phyloP scores from a whole-genome alignment of 2,888 invertebrate genomes.

The Sarcophaga variegata region DNA sequence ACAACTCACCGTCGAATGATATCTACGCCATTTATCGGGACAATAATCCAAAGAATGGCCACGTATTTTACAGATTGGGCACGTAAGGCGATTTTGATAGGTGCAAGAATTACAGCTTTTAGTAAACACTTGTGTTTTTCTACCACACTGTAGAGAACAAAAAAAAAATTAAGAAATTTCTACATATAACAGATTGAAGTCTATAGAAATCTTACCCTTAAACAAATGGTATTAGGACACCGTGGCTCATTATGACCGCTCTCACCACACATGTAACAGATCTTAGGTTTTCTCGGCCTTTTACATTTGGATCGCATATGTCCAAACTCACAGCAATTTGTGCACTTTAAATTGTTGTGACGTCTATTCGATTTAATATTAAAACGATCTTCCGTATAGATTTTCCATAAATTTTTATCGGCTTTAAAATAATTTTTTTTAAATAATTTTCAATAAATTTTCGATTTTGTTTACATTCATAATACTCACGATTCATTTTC shows the following conservation, averaged over 20 bases:
- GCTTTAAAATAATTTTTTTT: constrained; percentile 53
- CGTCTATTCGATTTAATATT: constrained; percentile 71
- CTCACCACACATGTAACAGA: constrained; percentile 87
- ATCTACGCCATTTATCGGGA: constrained; percentile 89
- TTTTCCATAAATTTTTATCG: constrained; percentile 76
- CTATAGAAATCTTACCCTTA: constrained; percentile 83
- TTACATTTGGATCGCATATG: constrained; percentile 85
- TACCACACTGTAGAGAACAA: constrained; percentile 85
- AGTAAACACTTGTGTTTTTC: constrained; percentile 84
- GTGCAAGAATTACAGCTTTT: constrained; percentile 85
- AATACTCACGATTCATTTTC: constrained; percentile 85
- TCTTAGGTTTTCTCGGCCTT: constrained; percentile 83
- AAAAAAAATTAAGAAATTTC: constrained; percentile 16
- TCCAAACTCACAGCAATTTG: constrained; percentile 85
- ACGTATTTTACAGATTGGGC: constrained; percentile 85
- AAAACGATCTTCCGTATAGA: constrained; percentile 77
- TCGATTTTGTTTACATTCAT: too few species aligned
- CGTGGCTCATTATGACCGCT: constrained; percentile 86
- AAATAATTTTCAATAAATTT: constrained; percentile 9
- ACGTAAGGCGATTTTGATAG: constrained; percentile 80
- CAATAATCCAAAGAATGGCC: constrained; percentile 86
- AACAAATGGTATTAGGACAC: constrained; percentile 87
- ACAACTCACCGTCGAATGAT: constrained; percentile 86
- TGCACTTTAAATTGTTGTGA: constrained; percentile 83
- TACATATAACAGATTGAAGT: neutral